Percentiles rank a stretch among this genome's conserved stretches.
phyloP scores from a whole-genome alignment of 1,140 invertebrate species.

The Polypedilum vanderplanki region DNA sequence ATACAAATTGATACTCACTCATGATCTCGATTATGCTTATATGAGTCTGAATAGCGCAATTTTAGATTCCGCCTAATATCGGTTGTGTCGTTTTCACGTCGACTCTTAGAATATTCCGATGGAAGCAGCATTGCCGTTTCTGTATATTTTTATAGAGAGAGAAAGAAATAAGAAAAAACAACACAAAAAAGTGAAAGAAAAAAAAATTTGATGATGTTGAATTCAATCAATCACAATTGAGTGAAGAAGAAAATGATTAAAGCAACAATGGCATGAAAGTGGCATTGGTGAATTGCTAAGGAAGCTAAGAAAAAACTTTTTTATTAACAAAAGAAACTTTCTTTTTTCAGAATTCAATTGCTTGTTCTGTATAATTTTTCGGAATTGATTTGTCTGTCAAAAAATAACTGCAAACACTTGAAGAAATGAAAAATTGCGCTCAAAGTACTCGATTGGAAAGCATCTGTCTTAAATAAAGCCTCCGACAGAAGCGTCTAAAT shows the following conservation, averaged over 20 bases:
- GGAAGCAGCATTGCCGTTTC: slow-evolving; percentile 76
- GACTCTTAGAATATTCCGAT: slow-evolving; percentile 58
- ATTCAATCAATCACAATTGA: not conserved
- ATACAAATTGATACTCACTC: slow-evolving; percentile 57
- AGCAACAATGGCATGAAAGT: slow-evolving; percentile 25
- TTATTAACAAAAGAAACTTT: slow-evolving; percentile 30
- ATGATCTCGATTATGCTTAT: slow-evolving; percentile 64
- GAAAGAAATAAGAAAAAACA: not conserved
- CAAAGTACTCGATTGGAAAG: too few species aligned
- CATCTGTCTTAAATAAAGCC: too few species aligned
- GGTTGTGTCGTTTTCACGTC: slow-evolving; percentile 61
- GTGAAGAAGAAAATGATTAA: slow-evolving; percentile 4
- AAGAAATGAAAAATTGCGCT: too few species aligned
- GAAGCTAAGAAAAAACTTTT: slow-evolving; percentile 30
- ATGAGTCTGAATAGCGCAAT: slow-evolving; percentile 62
- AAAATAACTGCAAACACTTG: too few species aligned
- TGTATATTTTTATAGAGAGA: slow-evolving; percentile 42
- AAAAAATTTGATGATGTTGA: slow-evolving; percentile 24
- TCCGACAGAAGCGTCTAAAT: too few species aligned
- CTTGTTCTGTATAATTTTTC: too few species aligned
- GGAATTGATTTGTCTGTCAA: too few species aligned
- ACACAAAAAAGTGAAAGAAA: slow-evolving; percentile 37
- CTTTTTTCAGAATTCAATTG: not conserved
- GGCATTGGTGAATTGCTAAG: slow-evolving; percentile 29
- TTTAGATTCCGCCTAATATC: slow-evolving; percentile 69